phyloP scores from a whole-genome alignment of 2,113 vertebrate species.

The Pseudopodoces humilis region DNA sequence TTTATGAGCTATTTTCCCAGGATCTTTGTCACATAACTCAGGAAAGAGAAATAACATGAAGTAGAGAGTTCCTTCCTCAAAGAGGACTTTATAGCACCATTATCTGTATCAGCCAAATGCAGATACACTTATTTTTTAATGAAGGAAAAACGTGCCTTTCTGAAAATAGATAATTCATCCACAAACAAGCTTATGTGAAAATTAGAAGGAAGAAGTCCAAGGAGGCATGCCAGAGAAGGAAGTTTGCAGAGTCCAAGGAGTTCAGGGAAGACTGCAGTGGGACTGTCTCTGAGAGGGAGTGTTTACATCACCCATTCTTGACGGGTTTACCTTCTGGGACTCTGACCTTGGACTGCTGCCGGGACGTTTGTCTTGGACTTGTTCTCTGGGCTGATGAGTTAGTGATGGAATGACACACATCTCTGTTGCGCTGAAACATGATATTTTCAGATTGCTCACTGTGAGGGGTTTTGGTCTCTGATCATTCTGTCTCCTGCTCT shows the following conservation, averaged over 20 bases:
- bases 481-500: background rate
- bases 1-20: background rate
- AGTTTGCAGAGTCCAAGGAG: background rate
- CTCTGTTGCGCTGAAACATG: background rate
- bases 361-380: background rate
- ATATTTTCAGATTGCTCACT: background rate
- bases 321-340: background rate
- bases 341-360: background rate
- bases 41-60: background rate
- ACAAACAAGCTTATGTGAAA: slow-evolving; percentile 19
- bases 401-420: background rate
- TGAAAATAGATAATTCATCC: background rate
- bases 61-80: background rate
- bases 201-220: background rate
- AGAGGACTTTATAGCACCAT: background rate
- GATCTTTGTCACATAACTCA: background rate
- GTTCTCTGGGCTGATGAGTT: slow-evolving; percentile 22
- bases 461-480: background rate
- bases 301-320: background rate
- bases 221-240: slow-evolving; percentile 36
- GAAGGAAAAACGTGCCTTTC: background rate
- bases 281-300: background rate
- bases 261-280: slow-evolving; percentile 19
- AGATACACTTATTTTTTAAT: background rate
- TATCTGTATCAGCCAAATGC: background rate